Base-by-base conservation (phyloP, 2,888 invertebrate genomes). In the Drosophila birchii region DNA sequence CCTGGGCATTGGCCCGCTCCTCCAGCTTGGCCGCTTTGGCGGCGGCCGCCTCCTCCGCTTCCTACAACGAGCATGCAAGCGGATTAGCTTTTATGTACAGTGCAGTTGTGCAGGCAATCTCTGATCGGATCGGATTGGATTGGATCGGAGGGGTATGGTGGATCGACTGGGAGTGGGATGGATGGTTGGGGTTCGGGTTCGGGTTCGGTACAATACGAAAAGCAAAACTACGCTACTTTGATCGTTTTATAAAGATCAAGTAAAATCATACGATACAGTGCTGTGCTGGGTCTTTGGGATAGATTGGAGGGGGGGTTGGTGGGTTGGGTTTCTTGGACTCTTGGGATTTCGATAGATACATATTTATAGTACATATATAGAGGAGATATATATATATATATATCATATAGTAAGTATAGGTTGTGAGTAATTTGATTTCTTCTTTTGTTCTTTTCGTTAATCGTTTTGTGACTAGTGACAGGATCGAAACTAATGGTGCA, bases 41-140 rank as follows among this genome's bases (percentile, higher is more conserved):
- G 93, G 95, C 94, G 61, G 96, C 96, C 81, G 96, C 96, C 89
- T 96, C 96, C 93, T 97, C 96, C 14, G 97, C 97, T 95, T 97
- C 97, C 97, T 97, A 92, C 61, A 92, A 91, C 75, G 75, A 88
- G 69, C 79, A 72, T 68, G 63, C 72, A 70, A 62, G 60, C 18
- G 61, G 44, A 76, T 72, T 53, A 43, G 49, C 63, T 3, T 47
- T 39, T 36, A 71, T 66, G 34, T 41, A 43, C 58, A 72, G 43
- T 67, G 41, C 60, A 41, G 36, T 16, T 16, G 26, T 45, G 47
- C 36, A 39, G 55, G 45, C 41, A 41, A 34, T 16, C 67, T 66
- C 70, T 47, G 70, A 23, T 51, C 11, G 51, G 70, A 51, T 32
- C 12, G 49, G 68, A 32, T 47, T 1, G 47, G 70, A 20, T 51